Conservation (phyloP, 2,113 vertebrate genomes). For the Callipepla californica region DNA sequence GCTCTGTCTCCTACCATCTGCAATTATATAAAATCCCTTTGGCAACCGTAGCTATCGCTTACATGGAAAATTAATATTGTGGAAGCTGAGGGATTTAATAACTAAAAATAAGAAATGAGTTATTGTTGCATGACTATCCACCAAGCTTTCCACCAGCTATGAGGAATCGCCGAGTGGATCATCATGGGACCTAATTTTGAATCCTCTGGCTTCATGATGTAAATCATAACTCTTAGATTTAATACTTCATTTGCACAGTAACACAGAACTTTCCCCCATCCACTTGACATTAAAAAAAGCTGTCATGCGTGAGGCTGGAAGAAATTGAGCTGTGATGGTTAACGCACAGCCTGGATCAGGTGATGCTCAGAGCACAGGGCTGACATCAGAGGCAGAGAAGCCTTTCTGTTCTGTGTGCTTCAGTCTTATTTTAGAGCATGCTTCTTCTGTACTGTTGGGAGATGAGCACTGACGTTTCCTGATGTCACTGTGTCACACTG, state of each 20-base stretch:
- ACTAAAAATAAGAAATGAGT: constrained; percentile 52
- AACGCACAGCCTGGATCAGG: neutral
- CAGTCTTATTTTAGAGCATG: neutral
- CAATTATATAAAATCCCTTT: constrained; percentile 57
- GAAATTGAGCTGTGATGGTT: neutral
- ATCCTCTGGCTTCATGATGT: constrained; percentile 27
- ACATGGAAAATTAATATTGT: constrained; percentile 63
- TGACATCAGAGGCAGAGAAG: neutral
- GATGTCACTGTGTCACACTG: neutral
- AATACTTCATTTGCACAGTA: constrained; percentile 30
- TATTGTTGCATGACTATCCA: constrained; percentile 21
- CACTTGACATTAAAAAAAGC: constrained; percentile 37
- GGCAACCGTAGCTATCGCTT: constrained; percentile 60
- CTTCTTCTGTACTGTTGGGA: neutral
- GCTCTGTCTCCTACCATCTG: constrained; percentile 30
- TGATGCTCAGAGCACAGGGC: neutral
- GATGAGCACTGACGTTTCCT: neutral
- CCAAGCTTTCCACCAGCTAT: constrained; percentile 39
- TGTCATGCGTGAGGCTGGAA: neutral
- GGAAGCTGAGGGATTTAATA: constrained; percentile 53
- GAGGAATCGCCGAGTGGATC: constrained; percentile 16
- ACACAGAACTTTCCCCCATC: constrained; percentile 19
- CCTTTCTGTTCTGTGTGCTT: neutral
- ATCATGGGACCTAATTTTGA: constrained; percentile 36
- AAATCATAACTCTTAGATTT: constrained; percentile 23